A percentile compares a stretch with the other conserved stretches of the same genome.
phyloP scores from a whole-genome alignment of 2,888 invertebrate species.

The Tetranychus truncatus region DNA sequence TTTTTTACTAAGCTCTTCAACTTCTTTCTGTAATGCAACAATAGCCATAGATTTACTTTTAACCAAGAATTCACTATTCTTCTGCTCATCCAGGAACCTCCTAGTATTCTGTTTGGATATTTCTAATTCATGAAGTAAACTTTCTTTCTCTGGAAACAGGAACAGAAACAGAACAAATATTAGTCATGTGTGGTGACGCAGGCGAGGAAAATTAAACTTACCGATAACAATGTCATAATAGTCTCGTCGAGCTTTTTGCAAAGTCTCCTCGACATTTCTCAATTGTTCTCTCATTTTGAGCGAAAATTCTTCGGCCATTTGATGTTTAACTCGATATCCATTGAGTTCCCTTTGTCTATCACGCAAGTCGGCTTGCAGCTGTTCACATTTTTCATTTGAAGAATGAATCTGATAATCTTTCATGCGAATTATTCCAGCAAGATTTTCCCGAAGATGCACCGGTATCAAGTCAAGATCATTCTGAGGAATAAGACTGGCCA shows the following conservation, averaged over 20 bases:
- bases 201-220: constrained; percentile 9
- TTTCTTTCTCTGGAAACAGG: constrained; percentile 14
- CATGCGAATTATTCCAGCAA: neutral
- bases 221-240: constrained; percentile 16
- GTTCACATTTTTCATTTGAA: neutral
- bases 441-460: neutral
- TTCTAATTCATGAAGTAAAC: constrained; percentile 13
- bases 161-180: neutral
- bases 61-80: constrained; percentile 14
- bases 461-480: neutral
- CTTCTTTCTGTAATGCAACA: constrained; percentile 42
- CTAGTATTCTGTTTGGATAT: neutral
- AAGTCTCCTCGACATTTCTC: constrained; percentile 17
- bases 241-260: constrained; percentile 19
- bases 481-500: neutral
- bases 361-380: neutral
- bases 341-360: constrained; percentile 17
- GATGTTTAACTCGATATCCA: constrained; percentile 8
- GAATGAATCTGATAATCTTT: neutral
- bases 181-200: neutral
- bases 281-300: constrained; percentile 17
- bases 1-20: constrained; percentile 50
- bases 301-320: constrained; percentile 17
- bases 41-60: constrained; percentile 18
- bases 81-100: constrained; percentile 11